phyloP scores from a whole-genome alignment of 2,113 vertebrate genomes.

The Brachionichthys hirsutus region DNA sequence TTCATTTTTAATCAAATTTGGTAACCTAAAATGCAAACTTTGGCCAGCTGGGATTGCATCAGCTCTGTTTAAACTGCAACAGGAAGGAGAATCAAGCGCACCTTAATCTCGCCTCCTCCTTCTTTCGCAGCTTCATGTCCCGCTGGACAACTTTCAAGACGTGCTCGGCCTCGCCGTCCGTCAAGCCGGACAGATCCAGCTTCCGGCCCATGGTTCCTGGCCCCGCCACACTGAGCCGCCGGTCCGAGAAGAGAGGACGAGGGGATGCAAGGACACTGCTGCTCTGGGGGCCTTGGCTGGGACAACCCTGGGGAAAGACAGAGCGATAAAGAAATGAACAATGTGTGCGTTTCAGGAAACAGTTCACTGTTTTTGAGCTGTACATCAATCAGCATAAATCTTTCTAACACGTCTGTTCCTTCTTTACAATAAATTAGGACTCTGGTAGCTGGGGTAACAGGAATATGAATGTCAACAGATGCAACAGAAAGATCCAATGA shows the following conservation, averaged over 20 bases:
- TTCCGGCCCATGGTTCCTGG: constrained; percentile 87
- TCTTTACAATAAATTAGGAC: not conserved
- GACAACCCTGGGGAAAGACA: constrained; percentile 51
- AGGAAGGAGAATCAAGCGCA: constrained; percentile 62
- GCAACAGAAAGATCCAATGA: not conserved
- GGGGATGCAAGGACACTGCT: constrained; percentile 25
- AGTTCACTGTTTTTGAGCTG: not conserved
- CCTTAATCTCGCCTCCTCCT: constrained; percentile 93
- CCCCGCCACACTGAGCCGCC: constrained; percentile 37
- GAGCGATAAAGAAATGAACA: not conserved
- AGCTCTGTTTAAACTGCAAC: too few species aligned
- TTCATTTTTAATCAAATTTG: too few species aligned
- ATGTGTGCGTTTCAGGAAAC: not conserved
- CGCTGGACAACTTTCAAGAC: constrained; percentile 94
- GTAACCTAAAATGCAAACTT: too few species aligned
- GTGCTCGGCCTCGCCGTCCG: constrained; percentile 91
- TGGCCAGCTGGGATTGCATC: too few species aligned
- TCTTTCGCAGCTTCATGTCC: constrained; percentile 93
- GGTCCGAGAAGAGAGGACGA: constrained; percentile 33
- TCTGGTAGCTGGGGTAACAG: not conserved
- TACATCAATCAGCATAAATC: too few species aligned
- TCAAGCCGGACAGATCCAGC: constrained; percentile 93
- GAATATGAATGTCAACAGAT: not conserved
- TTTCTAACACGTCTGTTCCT: not conserved
- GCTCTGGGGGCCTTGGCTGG: constrained; percentile 61